Conservation (phyloP, 2,888 invertebrate species). For the Hedychridium roseum region DNA sequence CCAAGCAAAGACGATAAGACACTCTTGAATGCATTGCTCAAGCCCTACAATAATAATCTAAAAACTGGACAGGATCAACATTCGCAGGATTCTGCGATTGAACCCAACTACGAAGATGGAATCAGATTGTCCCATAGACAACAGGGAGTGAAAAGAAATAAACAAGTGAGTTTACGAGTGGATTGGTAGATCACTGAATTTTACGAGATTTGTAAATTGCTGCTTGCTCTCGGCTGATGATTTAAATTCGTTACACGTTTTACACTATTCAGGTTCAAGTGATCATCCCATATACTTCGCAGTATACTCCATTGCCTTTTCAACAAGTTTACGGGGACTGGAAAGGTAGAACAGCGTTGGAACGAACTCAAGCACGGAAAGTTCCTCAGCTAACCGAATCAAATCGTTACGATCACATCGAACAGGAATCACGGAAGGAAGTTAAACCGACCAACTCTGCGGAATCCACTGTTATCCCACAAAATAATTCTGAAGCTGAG, state of each 20-base stretch:
- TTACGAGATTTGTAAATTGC: too few species aligned
- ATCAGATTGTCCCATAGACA: constrained; percentile 16
- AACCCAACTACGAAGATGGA: background rate
- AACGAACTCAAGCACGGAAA: constrained; percentile 34
- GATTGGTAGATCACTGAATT: too few species aligned
- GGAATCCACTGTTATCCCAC: constrained; percentile 34
- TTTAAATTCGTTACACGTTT: constrained; percentile 2
- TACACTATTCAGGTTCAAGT: constrained; percentile 72
- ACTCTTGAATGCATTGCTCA: background rate
- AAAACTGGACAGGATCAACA: too few species aligned
- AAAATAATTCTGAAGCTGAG: too few species aligned
- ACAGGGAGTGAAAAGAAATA: constrained; percentile 44
- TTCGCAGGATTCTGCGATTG: background rate
- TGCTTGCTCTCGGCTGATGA: too few species aligned
- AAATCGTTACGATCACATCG: constrained; percentile 58
- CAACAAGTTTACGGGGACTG: constrained; percentile 51
- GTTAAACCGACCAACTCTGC: constrained; percentile 24
- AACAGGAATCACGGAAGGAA: constrained; percentile 42
- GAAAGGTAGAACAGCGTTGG: constrained; percentile 50
- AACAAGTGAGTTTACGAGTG: constrained; percentile 47
- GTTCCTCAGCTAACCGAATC: constrained; percentile 17
- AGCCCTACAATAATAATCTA: background rate
- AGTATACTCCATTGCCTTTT: constrained; percentile 68
- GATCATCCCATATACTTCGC: constrained; percentile 81
- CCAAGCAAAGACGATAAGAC: background rate